Percentiles rank a stretch among this genome's conserved stretches.
phyloP scores from a whole-genome alignment of 2,797 vertebrate genomes.

The Notamacropus eugenii region DNA sequence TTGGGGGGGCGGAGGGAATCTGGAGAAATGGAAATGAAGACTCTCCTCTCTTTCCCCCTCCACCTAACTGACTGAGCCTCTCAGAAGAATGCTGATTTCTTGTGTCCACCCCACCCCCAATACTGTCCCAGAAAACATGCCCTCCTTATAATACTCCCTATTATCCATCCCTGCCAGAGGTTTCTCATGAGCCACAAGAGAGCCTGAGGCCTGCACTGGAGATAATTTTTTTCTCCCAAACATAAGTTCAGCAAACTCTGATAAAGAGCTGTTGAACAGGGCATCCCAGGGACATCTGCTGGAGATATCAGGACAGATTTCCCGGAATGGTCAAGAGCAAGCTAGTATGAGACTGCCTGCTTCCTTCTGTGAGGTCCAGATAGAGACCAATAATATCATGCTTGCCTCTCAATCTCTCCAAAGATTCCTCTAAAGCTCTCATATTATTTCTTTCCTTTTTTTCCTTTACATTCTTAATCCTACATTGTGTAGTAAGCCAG shows the following conservation, averaged over 20 bases:
- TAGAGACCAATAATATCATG: conserved; percentile 30
- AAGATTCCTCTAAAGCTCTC: background rate
- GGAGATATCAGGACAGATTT: conserved; percentile 53
- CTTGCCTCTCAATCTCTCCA: conserved; percentile 26
- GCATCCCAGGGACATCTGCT: background rate
- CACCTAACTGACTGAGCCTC: background rate
- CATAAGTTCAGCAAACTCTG: conserved; percentile 43
- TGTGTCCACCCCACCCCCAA: background rate
- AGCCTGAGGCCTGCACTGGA: conserved; percentile 29
- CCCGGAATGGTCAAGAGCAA: conserved; percentile 7
- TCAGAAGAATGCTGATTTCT: background rate
- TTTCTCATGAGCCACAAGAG: conserved; percentile 13
- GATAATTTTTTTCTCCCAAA: conserved; percentile 47
- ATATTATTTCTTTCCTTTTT: conserved; percentile 21
- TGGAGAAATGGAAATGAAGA: background rate
- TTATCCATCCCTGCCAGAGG: background rate
- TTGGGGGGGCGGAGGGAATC: background rate
- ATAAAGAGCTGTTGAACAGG: conserved; percentile 1
- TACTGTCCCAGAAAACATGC: background rate
- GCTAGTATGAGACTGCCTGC: background rate
- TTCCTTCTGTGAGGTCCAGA: background rate
- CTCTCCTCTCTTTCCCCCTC: background rate
- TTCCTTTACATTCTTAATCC: background rate
- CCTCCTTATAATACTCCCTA: background rate
- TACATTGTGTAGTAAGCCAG: background rate